Evolutionary conservation across 2,888 invertebrate species (phyloP), one percentile per base, ranked within the genome.

Genomic region (Lochmaea crataegi): DNA sequence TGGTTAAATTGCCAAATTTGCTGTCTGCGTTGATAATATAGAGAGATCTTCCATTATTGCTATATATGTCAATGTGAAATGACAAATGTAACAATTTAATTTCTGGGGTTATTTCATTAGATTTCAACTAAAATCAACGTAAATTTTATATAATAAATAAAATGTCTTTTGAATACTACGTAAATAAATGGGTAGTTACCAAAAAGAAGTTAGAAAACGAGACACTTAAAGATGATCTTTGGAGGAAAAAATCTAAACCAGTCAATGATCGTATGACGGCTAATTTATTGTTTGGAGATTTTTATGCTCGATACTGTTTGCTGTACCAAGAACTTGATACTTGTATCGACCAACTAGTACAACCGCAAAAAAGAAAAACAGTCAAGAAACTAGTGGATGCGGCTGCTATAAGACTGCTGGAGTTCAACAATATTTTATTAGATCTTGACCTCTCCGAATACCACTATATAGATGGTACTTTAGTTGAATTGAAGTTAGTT

Each of bases 381-480:
- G 88, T 92, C 0, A 89, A 88, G 78, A 87, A 88, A 78, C 83
- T 92, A 22, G 88, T 92, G 61, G 91, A 92, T 74, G 88, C 90
- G 0, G 84, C 91, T 0, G 89, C 90, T 2, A 81, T 82, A 11
- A 81, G 92, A 11, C 86, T 92, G 78, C 85, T 90, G 2, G 92
- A 92, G 81, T 83, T 91, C 32, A 91, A 91, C 81, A 82, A 85
- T 45, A 88, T 89, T 61, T 82, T 92, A 22, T 89, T 90, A 79
- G 87, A 89, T 75, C 86, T 91, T 11, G 90, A 91, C 82, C 86
- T 87, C 7, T 89, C 90, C 9, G 91, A 92, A 82, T 91, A 88
- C 80, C 93, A 93, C 65, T 94, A 93, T 85, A 89, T 93, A 65
- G 94, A 95, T 82, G 92, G 93, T 80, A 89, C 91, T 41, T 83